A percentile compares a stretch with the other conserved stretches of the same genome.
Conservation (phyloP, 2,888 invertebrate species). For the Lampropteryx suffumata region DNA sequence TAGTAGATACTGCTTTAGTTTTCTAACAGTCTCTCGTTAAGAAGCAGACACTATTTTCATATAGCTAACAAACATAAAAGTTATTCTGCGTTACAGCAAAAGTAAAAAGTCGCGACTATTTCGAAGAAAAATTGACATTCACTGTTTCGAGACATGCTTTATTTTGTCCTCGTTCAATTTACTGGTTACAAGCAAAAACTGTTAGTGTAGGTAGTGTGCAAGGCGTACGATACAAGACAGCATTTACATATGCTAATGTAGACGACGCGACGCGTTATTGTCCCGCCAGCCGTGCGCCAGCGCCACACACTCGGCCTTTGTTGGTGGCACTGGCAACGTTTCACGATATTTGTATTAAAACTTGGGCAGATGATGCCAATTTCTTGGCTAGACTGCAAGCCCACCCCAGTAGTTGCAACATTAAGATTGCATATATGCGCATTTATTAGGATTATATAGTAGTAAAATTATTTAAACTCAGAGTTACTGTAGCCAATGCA, state of each 20-base stretch:
- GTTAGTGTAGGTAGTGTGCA: slow-evolving; percentile 54
- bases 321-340: slow-evolving; percentile 45
- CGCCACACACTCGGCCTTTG: slow-evolving; percentile 50
- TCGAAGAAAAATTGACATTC: slow-evolving; percentile 30
- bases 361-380: slow-evolving; percentile 35
- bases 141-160: slow-evolving; percentile 31
- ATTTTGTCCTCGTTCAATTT: slow-evolving; percentile 43
- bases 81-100: slow-evolving; percentile 1
- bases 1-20: too few species aligned
- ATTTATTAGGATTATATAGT: slow-evolving; percentile 16
- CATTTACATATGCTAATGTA: slow-evolving; percentile 73
- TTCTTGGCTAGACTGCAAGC: slow-evolving; percentile 32
- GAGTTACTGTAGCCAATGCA: not conserved
- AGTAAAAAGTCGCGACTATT: slow-evolving; percentile 23
- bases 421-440: slow-evolving; percentile 14
- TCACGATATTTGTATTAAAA: slow-evolving; percentile 35
- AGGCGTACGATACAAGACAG: slow-evolving; percentile 53
- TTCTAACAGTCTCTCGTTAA: too few species aligned
- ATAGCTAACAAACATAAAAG: not conserved
- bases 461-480: not conserved
- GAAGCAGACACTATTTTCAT: too few species aligned
- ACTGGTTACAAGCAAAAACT: slow-evolving; percentile 63
- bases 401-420: slow-evolving; percentile 24
- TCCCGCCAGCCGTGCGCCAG: slow-evolving; percentile 37
- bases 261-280: slow-evolving; percentile 46